Evolutionary conservation across 1,140 invertebrate genomes (phyloP), one percentile per base, ranked within the genome.

Genomic region (Centruroides sculpturatus): DNA sequence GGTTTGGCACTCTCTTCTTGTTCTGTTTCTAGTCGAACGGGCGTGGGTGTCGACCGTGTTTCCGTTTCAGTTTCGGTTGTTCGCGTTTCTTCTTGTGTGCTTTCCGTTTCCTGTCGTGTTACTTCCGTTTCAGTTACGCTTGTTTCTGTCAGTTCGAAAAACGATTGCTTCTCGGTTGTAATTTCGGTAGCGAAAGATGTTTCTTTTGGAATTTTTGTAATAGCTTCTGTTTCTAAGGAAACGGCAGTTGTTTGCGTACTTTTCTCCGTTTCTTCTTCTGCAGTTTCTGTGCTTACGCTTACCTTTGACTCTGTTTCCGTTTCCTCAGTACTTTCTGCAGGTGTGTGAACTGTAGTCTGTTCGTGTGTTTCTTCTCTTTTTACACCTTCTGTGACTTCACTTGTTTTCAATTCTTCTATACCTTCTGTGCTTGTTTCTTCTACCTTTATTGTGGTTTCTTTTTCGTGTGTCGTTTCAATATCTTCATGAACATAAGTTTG

Each of bases 141-240:
- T 34, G 63, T 59, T 55, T 58, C 59, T 48, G 35, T 41, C 1
- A 41, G 13, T 1, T 7, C n/a, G 41, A 64, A 48, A 46, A 52
- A 57, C n/a, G 35, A 55, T 13, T 47, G 58, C 57, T 60, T 41
- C 62, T 54, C 57, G 50, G 36, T 35, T 35, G 65, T 59, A 35
- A 57, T 70, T 60, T 47, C 9, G 35, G 59, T 55, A 50, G 59
- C 12, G 51, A 47, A 10, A 35, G 52, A 52, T 56, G 55, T 55
- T 50, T 61, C 52, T 56, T 64, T 61, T 48, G 47, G n/a, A 71
- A 58, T 49, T 70, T 66, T 35, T 61, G 58, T 12, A 70, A 72
- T 23, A 70, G 65, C 13, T 71, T 57, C 13, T 35, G 54, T 56
- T 54, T n/a, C 3, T 12, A 34, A 0, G 7, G 9, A 10, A 23